These are phyloP conservation scores for Nymphicus hollandicus DNA, from an alignment of 2,113 vertebrate genomes.

Conservation along the genomic window DNA sequence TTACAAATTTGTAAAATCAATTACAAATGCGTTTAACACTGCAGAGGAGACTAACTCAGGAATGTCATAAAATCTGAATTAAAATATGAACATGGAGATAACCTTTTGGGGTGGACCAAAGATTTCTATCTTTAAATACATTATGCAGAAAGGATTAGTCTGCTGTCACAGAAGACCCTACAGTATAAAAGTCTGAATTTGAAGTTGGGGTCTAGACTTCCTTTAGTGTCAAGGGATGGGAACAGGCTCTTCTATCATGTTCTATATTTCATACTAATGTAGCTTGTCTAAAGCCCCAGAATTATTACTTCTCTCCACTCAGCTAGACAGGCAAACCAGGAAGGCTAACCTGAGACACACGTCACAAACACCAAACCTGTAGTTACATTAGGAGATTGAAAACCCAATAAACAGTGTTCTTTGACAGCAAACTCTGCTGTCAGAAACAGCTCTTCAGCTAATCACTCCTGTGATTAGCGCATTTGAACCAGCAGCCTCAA, in stretches of 20 bases:
- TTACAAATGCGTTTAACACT: background rate
- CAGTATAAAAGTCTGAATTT: background rate
- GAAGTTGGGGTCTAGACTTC: background rate
- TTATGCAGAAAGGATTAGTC: background rate
- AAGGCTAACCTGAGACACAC: background rate
- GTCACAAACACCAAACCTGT: background rate
- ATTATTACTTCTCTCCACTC: background rate
- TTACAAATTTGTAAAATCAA: background rate
- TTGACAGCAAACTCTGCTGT: background rate
- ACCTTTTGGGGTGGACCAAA: background rate
- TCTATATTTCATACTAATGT: background rate
- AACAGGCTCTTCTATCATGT: background rate
- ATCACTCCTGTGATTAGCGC: background rate
- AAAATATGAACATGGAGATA: background rate
- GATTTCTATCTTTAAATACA: background rate
- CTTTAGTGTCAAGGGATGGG: background rate
- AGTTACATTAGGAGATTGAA: background rate
- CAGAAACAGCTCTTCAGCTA: background rate
- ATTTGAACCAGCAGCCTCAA: background rate
- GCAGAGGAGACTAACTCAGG: background rate
- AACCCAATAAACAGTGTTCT: background rate
- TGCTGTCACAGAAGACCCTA: background rate
- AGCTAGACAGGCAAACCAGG: background rate
- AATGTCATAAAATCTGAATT: background rate
- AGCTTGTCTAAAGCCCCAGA: background rate